phyloP scores from a whole-genome alignment of 2,797 vertebrate species.

The Choloepus didactylus region DNA sequence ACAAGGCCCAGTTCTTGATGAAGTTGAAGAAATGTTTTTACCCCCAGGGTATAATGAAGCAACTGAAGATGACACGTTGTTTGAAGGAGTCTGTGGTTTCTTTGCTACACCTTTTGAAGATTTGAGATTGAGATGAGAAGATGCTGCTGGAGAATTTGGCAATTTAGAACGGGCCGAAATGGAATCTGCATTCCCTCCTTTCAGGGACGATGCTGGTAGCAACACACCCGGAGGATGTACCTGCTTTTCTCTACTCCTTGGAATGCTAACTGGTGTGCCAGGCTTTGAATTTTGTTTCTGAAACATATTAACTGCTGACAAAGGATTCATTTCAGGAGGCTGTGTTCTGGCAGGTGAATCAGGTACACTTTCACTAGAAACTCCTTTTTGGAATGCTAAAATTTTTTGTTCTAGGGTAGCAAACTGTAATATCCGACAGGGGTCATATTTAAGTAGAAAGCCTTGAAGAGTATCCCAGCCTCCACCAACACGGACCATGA shows the following conservation, averaged over 20 bases:
- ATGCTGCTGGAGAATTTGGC: slow-evolving; percentile 48
- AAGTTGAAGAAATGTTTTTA: slow-evolving; percentile 72
- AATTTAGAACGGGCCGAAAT: slow-evolving; percentile 70
- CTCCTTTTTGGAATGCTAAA: slow-evolving; percentile 95
- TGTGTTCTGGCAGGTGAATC: slow-evolving; percentile 86
- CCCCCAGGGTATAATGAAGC: slow-evolving; percentile 21
- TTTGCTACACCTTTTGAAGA: slow-evolving; percentile 76
- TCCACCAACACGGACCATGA: slow-evolving; percentile 99
- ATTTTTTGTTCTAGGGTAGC: slow-evolving; percentile 99
- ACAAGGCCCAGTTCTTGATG: slow-evolving; percentile 29
- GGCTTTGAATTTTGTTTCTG: slow-evolving; percentile 85
- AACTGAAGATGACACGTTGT: not conserved
- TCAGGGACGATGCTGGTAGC: slow-evolving; percentile 60
- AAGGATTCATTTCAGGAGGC: slow-evolving; percentile 95
- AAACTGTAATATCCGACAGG: slow-evolving; percentile 96
- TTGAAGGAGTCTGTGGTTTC: slow-evolving; percentile 71
- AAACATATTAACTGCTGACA: slow-evolving; percentile 91
- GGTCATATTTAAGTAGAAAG: slow-evolving; percentile 97
- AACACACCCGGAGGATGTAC: not conserved
- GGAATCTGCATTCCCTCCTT: slow-evolving; percentile 50
- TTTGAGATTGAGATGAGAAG: slow-evolving; percentile 68
- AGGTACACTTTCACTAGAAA: slow-evolving; percentile 85
- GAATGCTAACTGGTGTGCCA: slow-evolving; percentile 32
- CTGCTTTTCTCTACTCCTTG: slow-evolving; percentile 80
- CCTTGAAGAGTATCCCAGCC: slow-evolving; percentile 99